phyloP scores from a whole-genome alignment of 2,888 invertebrate genomes.

The Pseudolycoriella hygida region DNA sequence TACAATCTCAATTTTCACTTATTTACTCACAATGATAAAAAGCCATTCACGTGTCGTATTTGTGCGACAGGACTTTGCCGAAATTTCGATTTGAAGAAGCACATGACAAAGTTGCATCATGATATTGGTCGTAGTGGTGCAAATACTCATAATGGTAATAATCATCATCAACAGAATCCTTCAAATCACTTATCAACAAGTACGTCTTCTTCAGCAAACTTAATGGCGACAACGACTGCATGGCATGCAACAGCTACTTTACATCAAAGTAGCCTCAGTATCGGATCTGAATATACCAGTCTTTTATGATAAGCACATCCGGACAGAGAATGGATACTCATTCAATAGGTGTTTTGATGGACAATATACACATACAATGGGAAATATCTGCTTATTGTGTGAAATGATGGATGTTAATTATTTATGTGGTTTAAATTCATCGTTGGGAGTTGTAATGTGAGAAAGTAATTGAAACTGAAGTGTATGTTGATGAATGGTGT shows the following conservation, averaged over 20 bases:
- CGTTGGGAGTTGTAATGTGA: too few species aligned
- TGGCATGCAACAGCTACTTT: constrained; percentile 10
- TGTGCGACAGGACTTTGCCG: constrained; percentile 93
- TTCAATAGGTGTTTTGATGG: constrained; percentile 31
- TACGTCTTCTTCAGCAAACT: constrained; percentile 15
- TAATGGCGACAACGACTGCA: neutral
- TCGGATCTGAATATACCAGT: too few species aligned
- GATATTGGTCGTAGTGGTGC: constrained; percentile 13
- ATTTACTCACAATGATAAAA: constrained; percentile 97
- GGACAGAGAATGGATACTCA: constrained; percentile 12
- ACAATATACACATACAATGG: constrained; percentile 14
- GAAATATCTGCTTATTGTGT: too few species aligned
- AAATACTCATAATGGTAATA: constrained; percentile 2
- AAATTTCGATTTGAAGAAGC: constrained; percentile 96
- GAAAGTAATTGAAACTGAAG: too few species aligned
- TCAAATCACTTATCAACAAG: constrained; percentile 12
- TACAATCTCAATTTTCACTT: constrained; percentile 91
- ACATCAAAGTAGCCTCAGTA: constrained; percentile 10
- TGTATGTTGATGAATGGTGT: too few species aligned
- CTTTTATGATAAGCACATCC: too few species aligned
- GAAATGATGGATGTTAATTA: too few species aligned
- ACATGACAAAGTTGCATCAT: constrained; percentile 84
- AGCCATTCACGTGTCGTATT: constrained; percentile 90
- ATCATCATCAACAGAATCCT: constrained; percentile 11
- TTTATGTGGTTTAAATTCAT: too few species aligned